Evolutionary conservation across 64 coral and sea anemone species (phyloP).

Genomic region (Pachyseris speciosa): DNA sequence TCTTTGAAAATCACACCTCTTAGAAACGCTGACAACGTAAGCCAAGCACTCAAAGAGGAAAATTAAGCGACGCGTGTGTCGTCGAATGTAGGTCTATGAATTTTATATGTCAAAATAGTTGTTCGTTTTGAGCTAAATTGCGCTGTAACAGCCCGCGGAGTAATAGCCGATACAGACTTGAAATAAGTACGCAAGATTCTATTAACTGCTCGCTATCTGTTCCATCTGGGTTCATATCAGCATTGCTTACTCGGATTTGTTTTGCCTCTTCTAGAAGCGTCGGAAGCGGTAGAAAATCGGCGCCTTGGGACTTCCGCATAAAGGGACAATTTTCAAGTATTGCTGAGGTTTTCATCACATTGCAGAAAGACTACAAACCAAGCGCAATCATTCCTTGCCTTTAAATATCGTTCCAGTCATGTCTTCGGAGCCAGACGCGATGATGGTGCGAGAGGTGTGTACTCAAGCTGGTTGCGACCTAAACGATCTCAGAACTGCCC

Average conservation of each 20-base stretch:
- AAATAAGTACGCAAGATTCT: not conserved
- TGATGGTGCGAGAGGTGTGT: not conserved
- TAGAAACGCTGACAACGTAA: constrained; percentile 11
- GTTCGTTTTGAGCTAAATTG: too few species aligned
- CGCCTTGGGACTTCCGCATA: not conserved
- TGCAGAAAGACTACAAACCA: not conserved
- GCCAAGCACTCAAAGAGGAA: not conserved
- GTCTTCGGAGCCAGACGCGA: not conserved
- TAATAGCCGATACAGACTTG: too few species aligned
- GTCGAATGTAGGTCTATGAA: not conserved
- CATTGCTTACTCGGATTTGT: not conserved
- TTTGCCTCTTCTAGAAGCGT: not conserved
- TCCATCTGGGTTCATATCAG: not conserved
- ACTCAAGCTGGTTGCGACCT: not conserved
- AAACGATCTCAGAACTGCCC: not conserved
- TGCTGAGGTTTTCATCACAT: not conserved
- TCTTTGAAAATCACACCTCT: constrained; percentile 28
- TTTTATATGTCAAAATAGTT: not conserved
- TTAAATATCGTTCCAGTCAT: not conserved
- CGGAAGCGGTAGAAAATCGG: constrained; percentile 17
- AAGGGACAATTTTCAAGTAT: not conserved
- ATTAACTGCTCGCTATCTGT: not conserved
- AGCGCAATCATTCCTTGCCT: not conserved
- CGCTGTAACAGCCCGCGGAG: not conserved
- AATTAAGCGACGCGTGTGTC: constrained; percentile 30